Evolutionary conservation across 2,888 invertebrate genomes (phyloP), one percentile per base, ranked within the genome.

Genomic region (Acleris literana): DNA sequence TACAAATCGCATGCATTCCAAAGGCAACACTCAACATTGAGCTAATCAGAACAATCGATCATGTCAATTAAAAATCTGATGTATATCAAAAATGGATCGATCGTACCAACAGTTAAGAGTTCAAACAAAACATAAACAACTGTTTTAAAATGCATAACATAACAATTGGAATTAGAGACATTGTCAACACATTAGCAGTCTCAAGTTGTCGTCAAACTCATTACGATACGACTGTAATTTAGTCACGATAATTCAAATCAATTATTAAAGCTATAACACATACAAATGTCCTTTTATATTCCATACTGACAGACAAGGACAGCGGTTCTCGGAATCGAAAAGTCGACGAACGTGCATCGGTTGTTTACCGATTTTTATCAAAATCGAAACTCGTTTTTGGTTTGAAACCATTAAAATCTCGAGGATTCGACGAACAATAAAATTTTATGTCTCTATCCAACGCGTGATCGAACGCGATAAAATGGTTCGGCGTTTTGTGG

Each of bases 401-500:
- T 76, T 73, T 66, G 71, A 63, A 72, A 68, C 68, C 68, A 74
- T 76, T 73, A 76, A 78, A 76, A 78, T 74, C 69, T 70, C 72
- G 71, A 70, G 73, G 74, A 75, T 77, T 81, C 81, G 72, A 69
- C 68, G 79, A 79, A 80, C 74, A 73, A 80, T 84, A 84, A 84
- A 84, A 84, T 84, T 83, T 84, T 83, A 84, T 84, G 81, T 79
- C 84, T 84, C 73, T 77, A 81, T 81, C 79, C 78, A 67, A 67
- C 48, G 73, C 74, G 72, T 75, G 80, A 82, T 83, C 77, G 75
- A 74, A 65, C 68, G 69, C 71, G 74, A 79, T 80, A 74, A 69
- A 68, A 63, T 49, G 59, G 49, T 58, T 33, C 70, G 61, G 65
- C 55, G 56, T 61, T 53, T 39, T 71, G 52, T 25, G 61, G 51